These are phyloP conservation scores for Acyrthosiphon pisum DNA, from an alignment of 1,140 invertebrate genomes.

Conservation along the genomic window DNA sequence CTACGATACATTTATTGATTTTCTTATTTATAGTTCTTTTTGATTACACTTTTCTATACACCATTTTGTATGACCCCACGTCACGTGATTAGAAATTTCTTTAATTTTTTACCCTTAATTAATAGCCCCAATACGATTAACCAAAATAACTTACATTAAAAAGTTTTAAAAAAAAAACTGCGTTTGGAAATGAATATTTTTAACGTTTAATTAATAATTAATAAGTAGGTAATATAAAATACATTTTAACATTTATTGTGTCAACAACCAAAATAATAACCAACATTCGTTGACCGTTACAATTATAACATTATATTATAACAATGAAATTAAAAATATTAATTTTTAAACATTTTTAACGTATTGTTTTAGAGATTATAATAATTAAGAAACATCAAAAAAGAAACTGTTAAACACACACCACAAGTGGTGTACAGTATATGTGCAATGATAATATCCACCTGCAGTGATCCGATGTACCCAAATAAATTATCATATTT, in stretches of 20 bases:
- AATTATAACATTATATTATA: not conserved
- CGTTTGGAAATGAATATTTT: not conserved
- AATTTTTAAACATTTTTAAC: not conserved
- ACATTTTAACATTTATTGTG: not conserved
- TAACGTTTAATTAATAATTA: not conserved
- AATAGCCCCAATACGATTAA: not conserved
- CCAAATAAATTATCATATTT: no score
- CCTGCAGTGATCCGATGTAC: no score
- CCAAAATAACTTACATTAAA: not conserved
- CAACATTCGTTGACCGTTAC: not conserved
- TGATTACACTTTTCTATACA: no score
- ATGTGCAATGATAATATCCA: no score
- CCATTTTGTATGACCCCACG: not conserved
- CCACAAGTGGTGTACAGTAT: not conserved
- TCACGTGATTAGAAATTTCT: not conserved
- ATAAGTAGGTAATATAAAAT: not conserved
- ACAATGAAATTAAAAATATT: not conserved
- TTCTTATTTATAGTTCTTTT: no score
- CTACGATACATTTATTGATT: no score
- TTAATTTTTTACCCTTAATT: not conserved
- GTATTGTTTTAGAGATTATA: not conserved
- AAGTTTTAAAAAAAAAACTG: not conserved
- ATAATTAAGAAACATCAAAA: not conserved
- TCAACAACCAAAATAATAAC: constrained; percentile 8
- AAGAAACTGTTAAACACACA: not conserved